phyloP scores from a whole-genome alignment of 2,113 vertebrate genomes.

The Prolemur simus region DNA sequence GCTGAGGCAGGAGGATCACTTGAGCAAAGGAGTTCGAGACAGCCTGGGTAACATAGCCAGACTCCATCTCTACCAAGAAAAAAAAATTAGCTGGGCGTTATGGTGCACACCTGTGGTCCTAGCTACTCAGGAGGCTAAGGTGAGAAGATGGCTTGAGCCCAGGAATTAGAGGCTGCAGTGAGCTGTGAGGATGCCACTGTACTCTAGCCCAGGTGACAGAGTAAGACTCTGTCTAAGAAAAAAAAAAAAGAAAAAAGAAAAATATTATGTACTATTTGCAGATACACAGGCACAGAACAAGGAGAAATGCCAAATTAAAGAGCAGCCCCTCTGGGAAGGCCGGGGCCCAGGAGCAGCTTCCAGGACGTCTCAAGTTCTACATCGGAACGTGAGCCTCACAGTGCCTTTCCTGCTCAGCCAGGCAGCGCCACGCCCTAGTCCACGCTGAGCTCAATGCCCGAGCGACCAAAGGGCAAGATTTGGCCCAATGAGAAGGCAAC shows the following conservation, averaged over 20 bases:
- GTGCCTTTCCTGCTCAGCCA: accelerated
- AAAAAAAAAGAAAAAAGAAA: no score
- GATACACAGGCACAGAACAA: accelerated
- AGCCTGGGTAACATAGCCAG: neutral
- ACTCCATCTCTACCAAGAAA: neutral
- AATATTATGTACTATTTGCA: neutral
- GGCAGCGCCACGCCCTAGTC: accelerated
- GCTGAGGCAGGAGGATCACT: no score
- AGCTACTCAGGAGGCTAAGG: no score
- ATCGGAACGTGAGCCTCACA: neutral
- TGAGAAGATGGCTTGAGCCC: no score
- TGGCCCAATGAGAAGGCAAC: no score
- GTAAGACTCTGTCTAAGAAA: no score
- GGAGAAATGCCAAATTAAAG: neutral
- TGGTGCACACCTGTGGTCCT: no score
- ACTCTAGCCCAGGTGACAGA: no score
- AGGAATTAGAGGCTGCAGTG: no score
- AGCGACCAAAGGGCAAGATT: neutral
- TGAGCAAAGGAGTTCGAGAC: no score
- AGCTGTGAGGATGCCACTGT: no score
- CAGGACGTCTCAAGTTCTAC: accelerated
- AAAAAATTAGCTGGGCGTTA: no score
- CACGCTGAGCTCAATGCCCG: accelerated
- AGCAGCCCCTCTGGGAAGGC: neutral
- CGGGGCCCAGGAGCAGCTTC: accelerated